Evolutionary conservation across 1,140 invertebrate genomes (phyloP).

Genomic region (Pachyrhynchus sulphureomaculatus): DNA sequence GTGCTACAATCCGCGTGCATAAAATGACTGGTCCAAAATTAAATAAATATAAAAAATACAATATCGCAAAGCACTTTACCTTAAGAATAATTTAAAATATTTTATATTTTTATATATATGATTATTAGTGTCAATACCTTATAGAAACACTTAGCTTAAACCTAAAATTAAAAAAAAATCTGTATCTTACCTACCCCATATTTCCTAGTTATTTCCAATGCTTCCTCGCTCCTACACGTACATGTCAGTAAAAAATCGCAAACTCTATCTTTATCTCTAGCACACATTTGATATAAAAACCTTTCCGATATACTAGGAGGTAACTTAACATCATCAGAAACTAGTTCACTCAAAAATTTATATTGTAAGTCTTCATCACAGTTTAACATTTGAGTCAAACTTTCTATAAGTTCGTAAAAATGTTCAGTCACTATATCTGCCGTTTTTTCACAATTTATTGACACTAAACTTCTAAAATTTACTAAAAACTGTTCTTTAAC

Average conservation of each 20-base stretch:
- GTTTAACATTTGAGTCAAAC: conserved; percentile 54
- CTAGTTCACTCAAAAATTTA: conserved; percentile 63
- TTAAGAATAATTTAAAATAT: too few species aligned
- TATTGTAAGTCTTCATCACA: conserved; percentile 57
- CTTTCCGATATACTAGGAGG: conserved; percentile 59
- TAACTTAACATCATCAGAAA: conserved; percentile 57
- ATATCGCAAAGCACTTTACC: too few species aligned
- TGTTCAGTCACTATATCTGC: conserved; percentile 58
- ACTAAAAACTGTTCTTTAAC: conserved; percentile 54
- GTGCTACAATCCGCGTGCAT: too few species aligned
- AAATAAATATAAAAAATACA: too few species aligned
- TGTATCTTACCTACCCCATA: conserved; percentile 37
- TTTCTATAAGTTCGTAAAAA: conserved; percentile 53
- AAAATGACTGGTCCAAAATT: too few species aligned
- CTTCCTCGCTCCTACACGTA: conserved; percentile 49
- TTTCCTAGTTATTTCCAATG: conserved; percentile 51
- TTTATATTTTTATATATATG: too few species aligned
- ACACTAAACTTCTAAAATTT: conserved; percentile 49
- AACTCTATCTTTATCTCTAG: conserved; percentile 52
- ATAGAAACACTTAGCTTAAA: too few species aligned
- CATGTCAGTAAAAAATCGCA: conserved; percentile 43
- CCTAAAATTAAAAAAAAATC: too few species aligned
- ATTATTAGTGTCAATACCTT: too few species aligned
- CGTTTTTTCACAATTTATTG: conserved; percentile 53
- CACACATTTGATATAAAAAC: conserved; percentile 70